Base-by-base conservation (phyloP, 53 echinoderm and acorn worm genomes). In the Apostichopus leukothele region DNA sequence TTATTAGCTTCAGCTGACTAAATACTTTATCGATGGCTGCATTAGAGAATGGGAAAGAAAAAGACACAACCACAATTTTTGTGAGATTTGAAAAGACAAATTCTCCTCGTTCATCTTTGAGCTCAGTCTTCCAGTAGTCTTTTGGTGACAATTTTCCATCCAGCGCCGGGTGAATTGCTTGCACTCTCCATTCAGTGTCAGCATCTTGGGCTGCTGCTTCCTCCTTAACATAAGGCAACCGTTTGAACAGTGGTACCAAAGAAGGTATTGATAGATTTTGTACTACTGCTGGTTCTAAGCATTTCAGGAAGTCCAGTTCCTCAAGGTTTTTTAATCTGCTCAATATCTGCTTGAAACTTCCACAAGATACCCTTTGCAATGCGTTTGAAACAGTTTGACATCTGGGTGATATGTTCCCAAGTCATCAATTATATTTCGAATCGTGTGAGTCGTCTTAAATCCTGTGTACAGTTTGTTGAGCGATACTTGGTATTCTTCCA, bases 351-450 rank as follows among this genome's bases (percentile, higher is more conserved):
- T 57, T 9, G 9, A 57, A 7, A 9, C 57, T 8, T 57, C 57
- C 9, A 89, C 12, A 60, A 89, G 53, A 73, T 73, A 86, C 50
- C 26, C 21, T 73, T 86, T 86, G 78, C 89, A 79, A n/a, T 89
- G 89, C 20, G 7, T 60, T 54, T 89, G 77, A 67, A 89, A 89
- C 78, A 89, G 25, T 78, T 50, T 23, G 50, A 89, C 51, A 79
- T 89, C 79, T 66, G 59, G 80, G 61, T 89, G 39, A 60, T 89
- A 39, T 1, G 79, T 50, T 67, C 89, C 89, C 52, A 89, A 54
- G 25, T 89, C 67, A 39, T 55, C 89, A 52, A 6, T 60, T 10
- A 89, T 89, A 50, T 13, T 78, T 89, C 51, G 78, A 6, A 89
- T 78, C 22, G 80, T 79, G 79, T 79, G 22, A 14, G 80, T 13